Base-by-base conservation (phyloP, 2,797 vertebrate genomes). In the Steatocranus sp. region DNA sequence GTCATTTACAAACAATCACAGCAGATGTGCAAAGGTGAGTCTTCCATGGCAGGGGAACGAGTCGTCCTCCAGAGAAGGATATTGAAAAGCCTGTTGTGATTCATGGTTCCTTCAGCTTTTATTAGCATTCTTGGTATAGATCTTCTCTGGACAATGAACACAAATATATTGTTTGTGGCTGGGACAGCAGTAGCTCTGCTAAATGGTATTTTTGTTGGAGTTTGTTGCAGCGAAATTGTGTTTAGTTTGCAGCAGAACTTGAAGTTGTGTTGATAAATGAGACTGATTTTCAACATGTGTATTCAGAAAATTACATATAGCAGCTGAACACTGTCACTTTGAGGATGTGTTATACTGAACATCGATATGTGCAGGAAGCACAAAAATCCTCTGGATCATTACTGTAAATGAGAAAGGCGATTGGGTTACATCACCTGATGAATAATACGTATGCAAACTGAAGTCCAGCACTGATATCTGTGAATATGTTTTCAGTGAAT, bases 1-100 rank as follows among this genome's bases (percentile, higher is more conserved):
- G 82, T 92, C 91, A 90, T 92, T 90, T 86, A 82, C 84, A 88
- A 91, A 91, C 89, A 92, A 85, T 87, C 87, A 74, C 80, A 83
- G 66, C 73, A 76, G 85, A 86, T 34, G 46, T 82, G 86, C 78
- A 87, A 86, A 94, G 83, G 88, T 88, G 87, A 84, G 20, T 84
- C 61, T 81, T 80, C 32, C 23, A 4, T 36, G 43, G 75, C 51
- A 50, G 82, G 53, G 17, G 78, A 86, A 53, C 20, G 78, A 76
- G 80, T 85, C 27, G 76, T 88, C 80, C 80, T 88, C 77, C 49
- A 34, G 75, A 80, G 83, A 38, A 66, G 51, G 46, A 83, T 80
- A 88, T 77, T 84, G 79, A 83, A 85, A 82, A 82, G 34, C n/a
- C 75, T 84, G 82, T 86, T 81, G 87, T 76, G 78, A 81, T 76